A percentile compares a stretch with the other conserved stretches of the same genome.
Conservation (phyloP, 2,888 invertebrate genomes). For the Bombylius major region DNA sequence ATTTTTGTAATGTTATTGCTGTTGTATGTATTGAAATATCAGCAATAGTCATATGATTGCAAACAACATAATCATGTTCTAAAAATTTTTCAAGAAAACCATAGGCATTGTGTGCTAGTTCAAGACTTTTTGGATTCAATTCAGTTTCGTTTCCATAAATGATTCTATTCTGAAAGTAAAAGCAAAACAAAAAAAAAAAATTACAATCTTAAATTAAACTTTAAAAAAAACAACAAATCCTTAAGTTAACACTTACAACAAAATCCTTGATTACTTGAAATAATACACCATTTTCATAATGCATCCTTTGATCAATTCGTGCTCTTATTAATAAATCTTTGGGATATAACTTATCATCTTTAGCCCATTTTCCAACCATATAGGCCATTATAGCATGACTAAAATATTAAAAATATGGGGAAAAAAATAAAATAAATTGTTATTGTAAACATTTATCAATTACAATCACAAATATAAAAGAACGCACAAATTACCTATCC, state of each 20-base stretch:
- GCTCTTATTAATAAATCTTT: constrained; percentile 41
- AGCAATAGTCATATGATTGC: constrained; percentile 31
- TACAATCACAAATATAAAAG: too few relatives aligned
- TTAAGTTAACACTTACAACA: constrained; percentile 33
- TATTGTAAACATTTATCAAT: background rate
- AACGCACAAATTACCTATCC: constrained; percentile 34
- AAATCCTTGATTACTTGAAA: constrained; percentile 38
- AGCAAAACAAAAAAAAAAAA: background rate
- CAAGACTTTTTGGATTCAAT: constrained; percentile 23
- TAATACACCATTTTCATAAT: constrained; percentile 41
- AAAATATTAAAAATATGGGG: background rate
- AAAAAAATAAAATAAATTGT: background rate
- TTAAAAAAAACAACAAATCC: background rate
- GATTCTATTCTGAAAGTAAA: constrained; percentile 23
- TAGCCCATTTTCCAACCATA: constrained; percentile 42
- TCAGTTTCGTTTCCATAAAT: constrained; percentile 25
- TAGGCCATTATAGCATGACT: constrained; percentile 42
- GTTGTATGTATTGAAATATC: constrained; percentile 39
- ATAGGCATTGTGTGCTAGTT: constrained; percentile 26
- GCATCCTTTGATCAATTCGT: constrained; percentile 42
- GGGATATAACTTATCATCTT: constrained; percentile 42
- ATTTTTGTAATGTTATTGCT: constrained; percentile 28
- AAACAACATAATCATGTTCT: constrained; percentile 24
- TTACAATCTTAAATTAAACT: background rate
- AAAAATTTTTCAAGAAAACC: constrained; percentile 31